phyloP scores from a whole-genome alignment of 2,113 vertebrate species.

The Tachycineta bicolor region DNA sequence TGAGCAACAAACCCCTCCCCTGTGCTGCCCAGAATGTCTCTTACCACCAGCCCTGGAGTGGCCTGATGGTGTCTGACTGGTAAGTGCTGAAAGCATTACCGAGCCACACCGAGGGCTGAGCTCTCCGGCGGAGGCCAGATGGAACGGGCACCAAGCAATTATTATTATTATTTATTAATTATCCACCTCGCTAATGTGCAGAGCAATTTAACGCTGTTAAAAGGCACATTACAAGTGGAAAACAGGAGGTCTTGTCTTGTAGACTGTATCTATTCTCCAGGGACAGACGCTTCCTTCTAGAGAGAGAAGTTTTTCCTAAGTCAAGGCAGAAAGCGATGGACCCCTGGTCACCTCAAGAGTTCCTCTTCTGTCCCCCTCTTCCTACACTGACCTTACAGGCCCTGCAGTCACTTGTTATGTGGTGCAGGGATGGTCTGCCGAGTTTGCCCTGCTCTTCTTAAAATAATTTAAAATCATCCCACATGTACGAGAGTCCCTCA shows the following conservation, averaged over 20 bases:
- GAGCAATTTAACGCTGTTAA: slow-evolving; percentile 44
- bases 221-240: slow-evolving; percentile 19
- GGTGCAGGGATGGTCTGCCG: not conserved
- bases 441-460: not conserved
- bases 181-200: slow-evolving; percentile 48
- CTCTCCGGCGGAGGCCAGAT: not conserved
- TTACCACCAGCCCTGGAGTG: not conserved
- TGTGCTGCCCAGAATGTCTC: slow-evolving; percentile 36
- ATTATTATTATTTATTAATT: slow-evolving; percentile 71
- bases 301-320: not conserved
- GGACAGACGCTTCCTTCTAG: not conserved
- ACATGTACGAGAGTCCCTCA: accelerated
- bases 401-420: accelerated
- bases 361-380: not conserved
- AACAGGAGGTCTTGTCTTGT: not conserved
- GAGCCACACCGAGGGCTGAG: slow-evolving; percentile 17
- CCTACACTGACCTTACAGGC: not conserved
- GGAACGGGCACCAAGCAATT: slow-evolving; percentile 23
- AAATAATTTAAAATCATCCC: not conserved
- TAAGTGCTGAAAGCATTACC: slow-evolving; percentile 43
- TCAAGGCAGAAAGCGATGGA: not conserved
- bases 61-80: slow-evolving; percentile 49
- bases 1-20: slow-evolving; percentile 8
- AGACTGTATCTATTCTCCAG: not conserved
- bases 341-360: not conserved